These are phyloP conservation scores for Tenualosa thibaudeaui DNA, from an alignment of 2,797 vertebrate species.

Conservation along the genomic window DNA sequence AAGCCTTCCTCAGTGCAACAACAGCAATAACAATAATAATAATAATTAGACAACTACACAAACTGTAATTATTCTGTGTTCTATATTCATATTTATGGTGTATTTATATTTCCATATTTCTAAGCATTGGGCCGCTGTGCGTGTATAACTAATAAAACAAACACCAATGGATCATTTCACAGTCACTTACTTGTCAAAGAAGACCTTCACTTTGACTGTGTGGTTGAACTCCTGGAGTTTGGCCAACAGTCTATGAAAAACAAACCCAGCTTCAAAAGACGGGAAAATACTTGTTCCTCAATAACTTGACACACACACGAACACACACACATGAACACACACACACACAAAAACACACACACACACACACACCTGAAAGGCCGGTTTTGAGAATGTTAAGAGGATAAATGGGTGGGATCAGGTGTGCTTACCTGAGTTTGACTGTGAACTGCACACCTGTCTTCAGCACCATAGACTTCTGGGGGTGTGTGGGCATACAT, in stretches of 20 bases:
- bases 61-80: too few species aligned
- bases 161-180: too few species aligned
- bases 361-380: neutral
- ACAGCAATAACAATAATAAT: too few species aligned
- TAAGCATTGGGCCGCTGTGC: too few species aligned
- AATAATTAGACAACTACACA: too few species aligned
- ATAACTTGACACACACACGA: neutral
- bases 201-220: slow-evolving; percentile 90
- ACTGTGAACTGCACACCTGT: slow-evolving; percentile 95
- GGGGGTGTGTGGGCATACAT: slow-evolving; percentile 96
- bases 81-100: too few species aligned
- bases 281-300: neutral
- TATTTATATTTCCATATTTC: too few species aligned
- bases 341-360: too few species aligned
- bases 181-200: slow-evolving; percentile 91
- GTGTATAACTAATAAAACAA: too few species aligned
- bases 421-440: slow-evolving; percentile 81
- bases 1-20: too few species aligned
- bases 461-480: slow-evolving; percentile 91
- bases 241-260: slow-evolving; percentile 82
- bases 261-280: neutral
- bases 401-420: neutral
- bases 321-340: neutral
- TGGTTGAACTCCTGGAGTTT: slow-evolving; percentile 94
- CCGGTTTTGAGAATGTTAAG: neutral